These are phyloP conservation scores for Oostethus manadensis DNA, from an alignment of 2,113 vertebrate species.

Conservation along the genomic window DNA sequence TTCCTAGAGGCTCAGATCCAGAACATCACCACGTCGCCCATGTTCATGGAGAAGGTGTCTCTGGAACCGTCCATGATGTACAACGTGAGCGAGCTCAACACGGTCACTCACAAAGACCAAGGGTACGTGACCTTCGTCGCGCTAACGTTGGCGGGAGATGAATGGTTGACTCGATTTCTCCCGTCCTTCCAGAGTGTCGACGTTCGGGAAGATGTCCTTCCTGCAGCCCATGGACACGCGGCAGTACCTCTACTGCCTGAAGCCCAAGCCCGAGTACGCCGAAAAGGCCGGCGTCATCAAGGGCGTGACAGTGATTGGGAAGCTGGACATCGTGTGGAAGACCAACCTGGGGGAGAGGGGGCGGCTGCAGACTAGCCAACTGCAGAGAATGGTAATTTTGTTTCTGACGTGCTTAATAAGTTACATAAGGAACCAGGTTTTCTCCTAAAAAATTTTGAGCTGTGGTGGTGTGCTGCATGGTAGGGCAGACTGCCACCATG, in stretches of 20 bases:
- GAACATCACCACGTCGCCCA: conserved; percentile 97
- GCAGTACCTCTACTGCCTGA: conserved; percentile 95
- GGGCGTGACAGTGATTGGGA: conserved; percentile 95
- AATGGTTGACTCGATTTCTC: too few species aligned
- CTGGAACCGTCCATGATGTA: conserved; percentile 97
- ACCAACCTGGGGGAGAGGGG: conserved; percentile 95
- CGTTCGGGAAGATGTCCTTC: conserved; percentile 92
- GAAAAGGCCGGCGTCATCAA: conserved; percentile 98
- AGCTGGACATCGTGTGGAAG: conserved; percentile 99
- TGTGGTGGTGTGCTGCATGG: too few species aligned
- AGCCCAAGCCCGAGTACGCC: conserved; percentile 93
- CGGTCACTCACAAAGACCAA: conserved; percentile 64
- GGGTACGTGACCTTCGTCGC: conserved; percentile 68
- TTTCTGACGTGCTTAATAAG: too few species aligned
- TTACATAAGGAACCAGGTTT: too few species aligned
- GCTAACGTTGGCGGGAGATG: background rate
- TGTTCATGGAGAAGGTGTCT: conserved; percentile 99
- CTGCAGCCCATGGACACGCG: conserved; percentile 96
- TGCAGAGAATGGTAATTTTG: conserved; percentile 87
- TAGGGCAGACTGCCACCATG: too few species aligned
- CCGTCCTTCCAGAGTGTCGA: conserved; percentile 77
- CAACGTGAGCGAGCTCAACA: conserved; percentile 91
- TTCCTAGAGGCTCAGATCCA: conserved; percentile 99
- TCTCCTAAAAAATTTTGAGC: too few species aligned
- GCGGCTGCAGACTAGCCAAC: conserved; percentile 94